A percentile compares a stretch with the other conserved stretches of the same genome.
Conservation (phyloP, 2,797 vertebrate genomes). For the Pangasius djambal region DNA sequence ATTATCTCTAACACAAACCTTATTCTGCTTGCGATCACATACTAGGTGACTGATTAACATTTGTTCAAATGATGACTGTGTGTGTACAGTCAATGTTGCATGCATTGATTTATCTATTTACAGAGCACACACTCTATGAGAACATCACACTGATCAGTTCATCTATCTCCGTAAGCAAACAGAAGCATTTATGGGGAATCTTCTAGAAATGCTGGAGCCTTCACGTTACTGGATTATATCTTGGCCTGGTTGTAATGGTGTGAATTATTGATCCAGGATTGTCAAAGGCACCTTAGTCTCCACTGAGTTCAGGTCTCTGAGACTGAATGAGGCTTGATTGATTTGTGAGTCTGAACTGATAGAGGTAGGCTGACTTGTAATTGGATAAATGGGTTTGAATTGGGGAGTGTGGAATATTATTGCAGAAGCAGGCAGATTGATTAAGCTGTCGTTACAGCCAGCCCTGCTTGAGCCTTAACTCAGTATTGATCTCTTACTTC, state of each 20-base stretch:
- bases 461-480: conserved; percentile 13
- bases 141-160: background rate
- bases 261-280: conserved; percentile 51
- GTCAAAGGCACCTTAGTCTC: conserved; percentile 34
- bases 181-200: background rate
- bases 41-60: background rate
- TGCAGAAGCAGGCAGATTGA: conserved; percentile 39
- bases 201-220: background rate
- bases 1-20: background rate
- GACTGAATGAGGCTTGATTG: conserved; percentile 37
- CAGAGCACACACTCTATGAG: background rate
- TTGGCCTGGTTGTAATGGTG: conserved; percentile 40
- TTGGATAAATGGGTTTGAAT: conserved; percentile 49
- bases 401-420: conserved; percentile 44
- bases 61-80: background rate
- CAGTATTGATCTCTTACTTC: conserved; percentile 34
- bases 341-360: conserved; percentile 47
- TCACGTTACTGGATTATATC: background rate
- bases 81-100: background rate
- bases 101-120: background rate
- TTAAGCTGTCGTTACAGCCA: conserved; percentile 44
- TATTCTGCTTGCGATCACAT: background rate
- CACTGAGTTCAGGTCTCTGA: conserved; percentile 16
- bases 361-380: conserved; percentile 29
- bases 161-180: background rate